Percentiles rank a stretch among this genome's conserved stretches.
These are phyloP conservation scores for Sceloporus tristichus DNA, from an alignment of 2,113 vertebrate genomes.

Conservation along the genomic window DNA sequence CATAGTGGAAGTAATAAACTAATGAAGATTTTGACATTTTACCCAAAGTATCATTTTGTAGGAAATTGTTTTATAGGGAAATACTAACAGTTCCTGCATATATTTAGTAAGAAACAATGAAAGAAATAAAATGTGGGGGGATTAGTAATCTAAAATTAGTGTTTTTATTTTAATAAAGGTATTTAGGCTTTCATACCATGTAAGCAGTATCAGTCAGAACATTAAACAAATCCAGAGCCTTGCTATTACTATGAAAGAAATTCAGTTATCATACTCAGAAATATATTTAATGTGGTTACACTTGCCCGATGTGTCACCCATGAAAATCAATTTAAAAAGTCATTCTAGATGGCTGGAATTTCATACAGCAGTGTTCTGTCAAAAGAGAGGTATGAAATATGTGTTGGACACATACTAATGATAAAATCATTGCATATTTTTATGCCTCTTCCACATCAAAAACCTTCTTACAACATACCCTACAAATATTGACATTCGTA, in stretches of 20 bases:
- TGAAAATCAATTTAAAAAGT: neutral
- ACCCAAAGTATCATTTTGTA: neutral
- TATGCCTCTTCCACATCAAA: neutral
- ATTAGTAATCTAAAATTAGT: neutral
- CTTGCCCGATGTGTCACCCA: neutral
- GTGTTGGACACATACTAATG: neutral
- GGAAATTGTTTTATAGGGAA: neutral
- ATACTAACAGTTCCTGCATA: neutral
- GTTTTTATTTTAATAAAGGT: neutral
- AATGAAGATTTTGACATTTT: neutral
- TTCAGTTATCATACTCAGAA: neutral
- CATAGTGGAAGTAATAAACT: neutral
- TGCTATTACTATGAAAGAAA: neutral
- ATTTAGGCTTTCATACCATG: neutral
- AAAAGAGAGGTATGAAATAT: neutral
- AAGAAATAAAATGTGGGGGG: neutral
- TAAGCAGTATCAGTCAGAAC: neutral
- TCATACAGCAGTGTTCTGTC: neutral
- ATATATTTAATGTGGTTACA: neutral
- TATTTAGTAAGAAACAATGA: neutral
- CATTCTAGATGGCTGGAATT: neutral
- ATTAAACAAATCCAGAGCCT: neutral
- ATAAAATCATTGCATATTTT: neutral
- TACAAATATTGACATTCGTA: slow-evolving; percentile 2
- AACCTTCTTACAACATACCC: neutral